Evolutionary conservation across 1,140 invertebrate species (phyloP).

Genomic region (Meloidogyne hapla): DNA sequence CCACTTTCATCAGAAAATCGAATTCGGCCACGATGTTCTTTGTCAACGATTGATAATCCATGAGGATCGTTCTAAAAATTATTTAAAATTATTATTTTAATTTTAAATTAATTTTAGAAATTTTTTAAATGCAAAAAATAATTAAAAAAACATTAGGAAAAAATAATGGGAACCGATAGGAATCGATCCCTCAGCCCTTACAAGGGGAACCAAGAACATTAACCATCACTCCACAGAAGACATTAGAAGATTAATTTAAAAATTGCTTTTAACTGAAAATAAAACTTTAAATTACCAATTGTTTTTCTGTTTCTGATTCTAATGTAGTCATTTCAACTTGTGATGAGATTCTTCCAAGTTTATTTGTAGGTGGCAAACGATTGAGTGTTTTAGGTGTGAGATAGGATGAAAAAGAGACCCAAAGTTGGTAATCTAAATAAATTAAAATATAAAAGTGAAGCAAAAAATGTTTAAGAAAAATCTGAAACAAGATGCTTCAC

Average conservation of each 20-base stretch:
- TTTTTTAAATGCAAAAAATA: background rate
- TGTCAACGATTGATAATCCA: constrained; percentile 34
- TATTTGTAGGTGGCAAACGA: constrained; percentile 45
- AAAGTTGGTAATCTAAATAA: constrained; percentile 81
- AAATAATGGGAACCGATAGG: background rate
- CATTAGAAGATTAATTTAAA: background rate
- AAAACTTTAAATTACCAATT: constrained; percentile 28
- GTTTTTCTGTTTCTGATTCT: constrained; percentile 54
- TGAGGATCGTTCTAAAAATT: constrained; percentile 35
- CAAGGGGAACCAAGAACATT: background rate
- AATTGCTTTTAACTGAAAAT: background rate
- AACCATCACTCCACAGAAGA: background rate
- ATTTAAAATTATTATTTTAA: too few species aligned
- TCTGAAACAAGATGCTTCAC: too few species aligned
- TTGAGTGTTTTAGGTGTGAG: constrained; percentile 70
- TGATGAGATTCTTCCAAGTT: constrained; percentile 49
- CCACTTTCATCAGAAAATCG: constrained; percentile 62
- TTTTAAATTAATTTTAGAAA: background rate
- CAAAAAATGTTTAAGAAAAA: background rate
- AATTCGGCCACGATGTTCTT: constrained; percentile 64
- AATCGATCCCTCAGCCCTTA: background rate
- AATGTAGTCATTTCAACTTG: constrained; percentile 53
- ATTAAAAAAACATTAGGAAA: background rate
- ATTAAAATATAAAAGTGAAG: background rate
- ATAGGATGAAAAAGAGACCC: constrained; percentile 78